Conservation (phyloP, 2,113 vertebrate species). For the Neotragus moschatus region DNA sequence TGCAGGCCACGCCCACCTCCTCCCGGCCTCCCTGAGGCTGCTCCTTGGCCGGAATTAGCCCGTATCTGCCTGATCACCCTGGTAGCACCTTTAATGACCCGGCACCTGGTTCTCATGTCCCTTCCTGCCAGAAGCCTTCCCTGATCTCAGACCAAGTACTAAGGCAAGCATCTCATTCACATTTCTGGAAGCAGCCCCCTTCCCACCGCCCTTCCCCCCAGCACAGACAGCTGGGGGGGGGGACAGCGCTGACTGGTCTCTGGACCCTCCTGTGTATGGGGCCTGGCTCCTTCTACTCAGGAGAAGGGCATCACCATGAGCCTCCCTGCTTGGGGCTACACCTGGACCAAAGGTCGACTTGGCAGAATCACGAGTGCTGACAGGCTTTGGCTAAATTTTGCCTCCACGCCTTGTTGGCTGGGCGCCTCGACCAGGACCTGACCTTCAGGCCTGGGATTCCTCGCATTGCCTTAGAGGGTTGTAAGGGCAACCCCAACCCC, state of each 20-base stretch:
- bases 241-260: background rate
- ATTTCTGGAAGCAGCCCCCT: no score
- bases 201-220: no score
- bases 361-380: rapidly evolving
- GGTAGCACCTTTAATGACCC: background rate
- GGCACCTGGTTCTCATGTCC: rapidly evolving
- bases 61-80: rapidly evolving
- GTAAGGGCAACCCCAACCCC: rapidly evolving
- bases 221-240: rapidly evolving
- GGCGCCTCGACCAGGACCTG: background rate
- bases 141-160: background rate
- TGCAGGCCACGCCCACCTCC: rapidly evolving
- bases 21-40: no score
- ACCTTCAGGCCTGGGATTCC: background rate
- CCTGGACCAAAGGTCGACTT: rapidly evolving
- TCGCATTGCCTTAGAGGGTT: background rate
- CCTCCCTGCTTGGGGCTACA: background rate
- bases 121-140: background rate
- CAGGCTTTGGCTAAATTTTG: background rate
- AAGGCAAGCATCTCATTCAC: background rate
- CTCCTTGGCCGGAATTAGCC: background rate
- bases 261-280: rapidly evolving
- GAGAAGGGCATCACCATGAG: background rate
- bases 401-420: rapidly evolving
- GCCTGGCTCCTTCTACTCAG: background rate